Evolutionary conservation across 2,888 invertebrate genomes (phyloP).

Genomic region (Tetheella fluctuosa): DNA sequence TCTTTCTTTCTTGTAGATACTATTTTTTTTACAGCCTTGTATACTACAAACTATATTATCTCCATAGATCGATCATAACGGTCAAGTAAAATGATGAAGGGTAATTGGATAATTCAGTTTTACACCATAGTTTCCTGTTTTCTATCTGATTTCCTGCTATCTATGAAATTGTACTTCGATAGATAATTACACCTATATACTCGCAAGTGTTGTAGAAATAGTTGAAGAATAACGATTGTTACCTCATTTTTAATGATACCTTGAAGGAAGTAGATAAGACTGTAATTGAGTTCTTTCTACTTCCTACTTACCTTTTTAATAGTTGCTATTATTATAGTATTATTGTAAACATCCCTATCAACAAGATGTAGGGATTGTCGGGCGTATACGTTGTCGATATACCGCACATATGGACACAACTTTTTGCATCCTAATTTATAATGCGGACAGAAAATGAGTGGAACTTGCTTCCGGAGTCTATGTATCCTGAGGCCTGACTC

Average conservation of each 20-base stretch:
- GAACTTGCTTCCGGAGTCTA: too few relatives aligned
- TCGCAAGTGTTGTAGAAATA: constrained; percentile 3
- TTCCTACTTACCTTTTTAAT: not conserved
- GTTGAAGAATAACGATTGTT: constrained; percentile 1
- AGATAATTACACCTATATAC: not conserved
- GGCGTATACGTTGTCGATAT: too few relatives aligned
- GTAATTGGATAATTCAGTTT: not conserved
- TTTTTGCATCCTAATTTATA: too few relatives aligned
- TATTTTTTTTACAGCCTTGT: too few relatives aligned
- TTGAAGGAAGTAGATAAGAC: not conserved
- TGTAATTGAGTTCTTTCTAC: not conserved
- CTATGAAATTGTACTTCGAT: constrained; percentile 3
- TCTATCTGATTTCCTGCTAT: constrained; percentile 7
- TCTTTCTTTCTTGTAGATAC: too few relatives aligned
- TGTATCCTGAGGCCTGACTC: too few relatives aligned
- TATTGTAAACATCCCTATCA: too few relatives aligned
- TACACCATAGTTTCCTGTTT: constrained; percentile 5
- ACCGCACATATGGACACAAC: too few relatives aligned
- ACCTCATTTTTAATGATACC: constrained; percentile 1
- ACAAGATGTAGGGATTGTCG: too few relatives aligned
- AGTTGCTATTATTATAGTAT: not conserved
- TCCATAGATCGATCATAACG: not conserved
- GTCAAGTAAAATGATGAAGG: not conserved
- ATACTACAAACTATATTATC: too few relatives aligned
- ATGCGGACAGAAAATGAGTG: too few relatives aligned